Base-by-base conservation (phyloP, 2,113 vertebrate species). In the Sinocyclocheilus maitianheensis region DNA sequence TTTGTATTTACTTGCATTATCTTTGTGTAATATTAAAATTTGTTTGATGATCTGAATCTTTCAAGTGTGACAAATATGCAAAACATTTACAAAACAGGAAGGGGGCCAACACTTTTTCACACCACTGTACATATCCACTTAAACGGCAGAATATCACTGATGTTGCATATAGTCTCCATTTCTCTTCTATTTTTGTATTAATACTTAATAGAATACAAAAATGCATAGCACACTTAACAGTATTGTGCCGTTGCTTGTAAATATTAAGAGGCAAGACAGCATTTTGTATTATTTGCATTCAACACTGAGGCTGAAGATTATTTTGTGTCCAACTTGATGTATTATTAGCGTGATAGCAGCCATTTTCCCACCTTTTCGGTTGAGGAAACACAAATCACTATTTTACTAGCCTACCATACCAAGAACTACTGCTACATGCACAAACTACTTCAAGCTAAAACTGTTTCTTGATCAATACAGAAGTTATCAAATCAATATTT, bases 261-360 rank as follows among this genome's bases (percentile, higher is more conserved):
- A 82, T 67, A 48, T 48, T 46, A 24, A 55, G n/a, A 81, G 40
- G 22, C 37, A 46, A 65, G 40, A 4, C 6, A 55, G 76, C 76
- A 77, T 79, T 26, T 77, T 74, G 63, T 40, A 63, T 67, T 14
- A 53, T 53, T 46, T 30, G 12, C 24, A 22, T 12, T 34, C 67
- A 81, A 69, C 60, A 84, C 16, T 18, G 79, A 81, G 22, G 62
- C 13, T 69, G 14, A 65, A 26, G 81, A 53, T 53, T 37, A 22
- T 60, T 58, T 16, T 84, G 62, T 72, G 63, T 63, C 88, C 83
- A 72, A 62, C 83, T 87, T 81, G 78, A 26, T 26, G 26, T 26
- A 26, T 26, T 26, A 26, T 26, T 26, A 26, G 43, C 14, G 8
- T 11, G 16, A 58, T 48, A 83, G 69, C 77, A 89, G 77, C 77